These are phyloP conservation scores for Tachuris rubrigastra DNA, from an alignment of 2,113 vertebrate species.

Conservation along the genomic window DNA sequence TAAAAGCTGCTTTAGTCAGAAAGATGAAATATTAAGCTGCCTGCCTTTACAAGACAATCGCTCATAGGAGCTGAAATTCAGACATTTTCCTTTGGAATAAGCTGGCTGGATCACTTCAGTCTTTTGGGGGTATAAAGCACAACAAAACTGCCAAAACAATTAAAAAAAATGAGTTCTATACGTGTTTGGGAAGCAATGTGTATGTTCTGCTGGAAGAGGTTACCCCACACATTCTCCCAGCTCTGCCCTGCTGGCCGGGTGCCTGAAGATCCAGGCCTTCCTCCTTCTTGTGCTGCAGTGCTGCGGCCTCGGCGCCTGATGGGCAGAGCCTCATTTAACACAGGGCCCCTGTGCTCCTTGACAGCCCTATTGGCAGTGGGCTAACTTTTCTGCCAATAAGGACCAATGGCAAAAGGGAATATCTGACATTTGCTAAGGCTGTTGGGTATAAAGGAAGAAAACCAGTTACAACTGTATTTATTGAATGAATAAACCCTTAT, in stretches of 20 bases:
- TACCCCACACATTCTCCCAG: not conserved
- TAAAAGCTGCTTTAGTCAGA: conserved; percentile 41
- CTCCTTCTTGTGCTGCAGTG: not conserved
- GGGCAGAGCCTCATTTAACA: not conserved
- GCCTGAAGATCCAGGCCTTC: not conserved
- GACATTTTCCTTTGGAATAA: conserved; percentile 14
- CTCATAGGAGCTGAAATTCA: conserved; percentile 1
- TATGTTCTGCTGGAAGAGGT: conserved; percentile 4
- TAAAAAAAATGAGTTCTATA: not conserved
- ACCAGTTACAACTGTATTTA: not conserved
- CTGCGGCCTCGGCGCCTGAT: not conserved
- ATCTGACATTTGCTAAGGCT: not conserved
- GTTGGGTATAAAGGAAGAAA: not conserved
- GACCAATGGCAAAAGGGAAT: not conserved
- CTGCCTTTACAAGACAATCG: conserved; percentile 1
- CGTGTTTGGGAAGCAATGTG: not conserved
- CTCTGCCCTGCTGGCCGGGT: not conserved
- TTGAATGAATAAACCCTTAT: not conserved
- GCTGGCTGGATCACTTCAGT: not conserved
- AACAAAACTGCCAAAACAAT: conserved; percentile 21
- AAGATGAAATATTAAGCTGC: conserved; percentile 34
- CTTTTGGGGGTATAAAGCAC: not conserved
- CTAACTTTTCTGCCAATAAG: not conserved
- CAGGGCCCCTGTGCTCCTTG: not conserved
- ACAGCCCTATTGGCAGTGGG: not conserved